Base-by-base conservation (phyloP, 1,140 invertebrate species). In the Probaryconus sp. region DNA sequence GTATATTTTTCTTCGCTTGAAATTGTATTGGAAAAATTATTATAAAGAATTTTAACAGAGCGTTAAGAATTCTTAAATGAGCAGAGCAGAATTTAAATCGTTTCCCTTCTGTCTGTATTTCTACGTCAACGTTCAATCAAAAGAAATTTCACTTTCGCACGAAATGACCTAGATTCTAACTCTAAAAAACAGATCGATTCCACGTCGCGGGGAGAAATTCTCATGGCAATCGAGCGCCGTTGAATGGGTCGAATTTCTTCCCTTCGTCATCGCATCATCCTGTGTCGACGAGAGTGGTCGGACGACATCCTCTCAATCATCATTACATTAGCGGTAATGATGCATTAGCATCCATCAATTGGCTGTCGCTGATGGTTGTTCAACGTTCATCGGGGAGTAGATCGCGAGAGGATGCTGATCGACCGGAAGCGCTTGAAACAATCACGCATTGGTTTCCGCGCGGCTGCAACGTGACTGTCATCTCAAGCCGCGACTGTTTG, bases 301-400 rank as follows among this genome's bases (percentile, higher is more conserved):
- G 56, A 63, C 79, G 77, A 81, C 78, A 80, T 81, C 77, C 82
- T 80, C 80, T 83, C 81, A 79, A 83, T 84, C 80, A 83, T 81
- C 78, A 81, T 82, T 83, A 83, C 79, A 84, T 82, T 81, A 81
- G 60, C 79, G 73, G 76, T 82, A 82, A 83, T 83, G 80, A 81
- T 77, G 79, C 75, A 84, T 84, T 83, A 84, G 75, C 80, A 80
- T 83, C 78, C 77, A 82, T 80, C 81, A 81, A 84, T 81, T 81
- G 75, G 74, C 78, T 82, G 81, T 81, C 80, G 75, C 75, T 79
- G 76, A 81, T 80, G 78, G 61, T 79, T 73, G 77, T 79, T 50
- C 73, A 71, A 56, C 56, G 70, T 72, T 72, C 75, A 79, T 69
- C 74, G 55, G 60, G 61, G 61, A 79, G 63, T 73, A 71, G 58